A percentile compares a stretch with the other conserved stretches of the same genome.
phyloP scores from a whole-genome alignment of 2,797 vertebrate genomes.

The Pagetopsis macropterus region DNA sequence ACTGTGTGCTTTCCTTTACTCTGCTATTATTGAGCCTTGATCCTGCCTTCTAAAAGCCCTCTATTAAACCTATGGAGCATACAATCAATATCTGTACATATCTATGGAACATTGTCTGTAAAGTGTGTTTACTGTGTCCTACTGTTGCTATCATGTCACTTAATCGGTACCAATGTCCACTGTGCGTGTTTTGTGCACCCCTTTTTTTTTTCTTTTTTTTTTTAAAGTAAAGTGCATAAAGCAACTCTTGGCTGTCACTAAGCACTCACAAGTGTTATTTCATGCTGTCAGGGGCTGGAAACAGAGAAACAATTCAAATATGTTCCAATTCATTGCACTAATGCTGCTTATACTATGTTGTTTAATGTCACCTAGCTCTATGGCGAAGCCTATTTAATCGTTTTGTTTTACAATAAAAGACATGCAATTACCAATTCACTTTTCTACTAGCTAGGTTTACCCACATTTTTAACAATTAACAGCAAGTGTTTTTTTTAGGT shows the following conservation, averaged over 20 bases:
- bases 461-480: background rate
- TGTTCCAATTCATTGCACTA: background rate
- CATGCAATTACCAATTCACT: background rate
- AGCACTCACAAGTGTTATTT: slow-evolving; percentile 44
- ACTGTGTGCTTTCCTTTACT: slow-evolving; percentile 54
- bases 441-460: background rate
- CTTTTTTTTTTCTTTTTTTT: slow-evolving; percentile 15
- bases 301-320: background rate
- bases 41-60: slow-evolving; percentile 60
- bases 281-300: slow-evolving; percentile 1
- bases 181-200: slow-evolving; percentile 45
- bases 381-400: background rate
- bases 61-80: slow-evolving; percentile 56
- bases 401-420: too few species aligned
- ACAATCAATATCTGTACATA: slow-evolving; percentile 53
- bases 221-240: slow-evolving; percentile 58
- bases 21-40: slow-evolving; percentile 62
- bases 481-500: background rate
- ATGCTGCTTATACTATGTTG: background rate
- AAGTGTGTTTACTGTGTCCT: slow-evolving; percentile 57
- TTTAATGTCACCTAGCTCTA: background rate
- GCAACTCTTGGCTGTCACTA: slow-evolving; percentile 58
- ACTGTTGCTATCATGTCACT: slow-evolving; percentile 53
- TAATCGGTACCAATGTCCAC: slow-evolving; percentile 55
- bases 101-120: slow-evolving; percentile 49